A percentile compares a stretch with the other conserved stretches of the same genome.
These are phyloP conservation scores for Myotis lucifugus DNA, from an alignment of 2,113 vertebrate species.

Conservation along the genomic window DNA sequence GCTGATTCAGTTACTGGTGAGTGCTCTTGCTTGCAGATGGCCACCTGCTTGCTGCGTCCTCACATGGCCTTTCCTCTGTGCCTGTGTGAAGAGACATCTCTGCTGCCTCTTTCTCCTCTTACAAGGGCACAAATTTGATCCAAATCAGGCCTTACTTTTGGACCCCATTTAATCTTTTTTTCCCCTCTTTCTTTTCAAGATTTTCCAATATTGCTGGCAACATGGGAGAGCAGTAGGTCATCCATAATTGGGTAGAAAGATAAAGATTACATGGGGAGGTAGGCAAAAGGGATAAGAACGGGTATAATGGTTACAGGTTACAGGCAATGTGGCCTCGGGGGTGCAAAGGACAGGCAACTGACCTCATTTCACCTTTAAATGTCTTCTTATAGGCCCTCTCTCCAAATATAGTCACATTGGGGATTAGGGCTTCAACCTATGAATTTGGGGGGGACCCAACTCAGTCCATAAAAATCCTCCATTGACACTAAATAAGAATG, in stretches of 20 bases:
- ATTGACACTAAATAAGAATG: neutral
- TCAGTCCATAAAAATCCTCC: neutral
- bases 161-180: neutral
- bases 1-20: neutral
- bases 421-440: neutral
- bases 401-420: neutral
- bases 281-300: too few species aligned
- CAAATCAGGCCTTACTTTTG: neutral
- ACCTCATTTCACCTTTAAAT: neutral
- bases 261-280: too few species aligned
- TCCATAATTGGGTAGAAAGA: too few species aligned
- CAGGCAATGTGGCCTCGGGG: too few species aligned
- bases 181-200: too few species aligned
- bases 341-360: too few species aligned
- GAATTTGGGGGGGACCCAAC: neutral
- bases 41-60: neutral
- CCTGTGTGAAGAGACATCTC: rapidly evolving
- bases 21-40: neutral
- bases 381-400: neutral
- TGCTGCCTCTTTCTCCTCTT: neutral
- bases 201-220: too few species aligned
- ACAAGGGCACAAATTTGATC: neutral
- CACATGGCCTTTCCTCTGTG: neutral
- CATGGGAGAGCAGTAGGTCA: too few species aligned
- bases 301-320: too few species aligned